Evolutionary conservation across 2,113 vertebrate genomes (phyloP).

Genomic region (Syngnathus scovelli): DNA sequence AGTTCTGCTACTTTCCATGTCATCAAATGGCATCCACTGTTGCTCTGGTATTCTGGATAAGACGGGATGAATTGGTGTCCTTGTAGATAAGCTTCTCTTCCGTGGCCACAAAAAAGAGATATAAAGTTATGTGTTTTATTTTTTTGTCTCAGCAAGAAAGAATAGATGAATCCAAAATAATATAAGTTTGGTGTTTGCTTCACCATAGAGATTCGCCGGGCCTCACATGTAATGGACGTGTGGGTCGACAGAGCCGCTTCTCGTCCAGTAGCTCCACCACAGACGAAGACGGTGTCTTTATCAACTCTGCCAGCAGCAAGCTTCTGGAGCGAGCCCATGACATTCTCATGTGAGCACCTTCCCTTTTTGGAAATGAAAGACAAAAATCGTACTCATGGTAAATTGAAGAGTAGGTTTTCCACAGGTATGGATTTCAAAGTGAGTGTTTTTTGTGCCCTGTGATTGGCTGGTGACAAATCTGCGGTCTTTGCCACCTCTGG

Average conservation of each 20-base stretch:
- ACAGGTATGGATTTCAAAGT: too few species aligned
- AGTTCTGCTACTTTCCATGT: constrained; percentile 13
- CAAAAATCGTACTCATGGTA: not conserved
- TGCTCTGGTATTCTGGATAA: not conserved
- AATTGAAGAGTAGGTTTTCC: not conserved
- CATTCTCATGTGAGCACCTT: constrained; percentile 85
- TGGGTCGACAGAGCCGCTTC: constrained; percentile 71
- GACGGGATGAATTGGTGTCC: not conserved
- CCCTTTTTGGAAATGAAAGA: not conserved
- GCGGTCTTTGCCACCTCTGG: not conserved
- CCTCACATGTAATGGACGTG: constrained; percentile 78
- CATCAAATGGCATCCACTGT: not conserved
- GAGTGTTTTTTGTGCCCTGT: not conserved
- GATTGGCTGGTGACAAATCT: not conserved
- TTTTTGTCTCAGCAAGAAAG: not conserved
- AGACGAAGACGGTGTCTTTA: constrained; percentile 89
- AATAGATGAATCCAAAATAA: not conserved
- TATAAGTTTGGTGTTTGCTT: constrained; percentile 17
- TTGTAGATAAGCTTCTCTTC: not conserved
- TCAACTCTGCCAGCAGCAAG: constrained; percentile 86
- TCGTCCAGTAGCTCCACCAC: constrained; percentile 65
- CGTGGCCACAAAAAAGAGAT: not conserved
- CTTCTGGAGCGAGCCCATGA: constrained; percentile 93
- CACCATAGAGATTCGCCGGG: constrained; percentile 70
- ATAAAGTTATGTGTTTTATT: not conserved